Percentiles rank a stretch among this genome's conserved stretches.
Evolutionary conservation across 2,797 vertebrate species (phyloP).

Genomic region (Spheniscus humboldti): DNA sequence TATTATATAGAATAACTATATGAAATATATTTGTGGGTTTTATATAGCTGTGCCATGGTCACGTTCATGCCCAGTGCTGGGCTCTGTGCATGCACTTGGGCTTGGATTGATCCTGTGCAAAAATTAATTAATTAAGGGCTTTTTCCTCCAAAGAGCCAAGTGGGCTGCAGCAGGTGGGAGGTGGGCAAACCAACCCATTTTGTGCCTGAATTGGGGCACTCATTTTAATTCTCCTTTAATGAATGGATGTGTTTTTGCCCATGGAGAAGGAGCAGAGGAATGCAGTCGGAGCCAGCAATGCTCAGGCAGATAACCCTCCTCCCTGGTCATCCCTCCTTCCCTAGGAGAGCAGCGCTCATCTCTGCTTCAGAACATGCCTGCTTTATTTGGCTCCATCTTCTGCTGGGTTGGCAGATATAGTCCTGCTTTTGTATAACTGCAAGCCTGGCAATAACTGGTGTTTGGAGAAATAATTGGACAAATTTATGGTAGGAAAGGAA

Average conservation of each 20-base stretch:
- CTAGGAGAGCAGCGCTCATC: background rate
- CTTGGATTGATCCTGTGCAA: background rate
- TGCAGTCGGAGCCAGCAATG: background rate
- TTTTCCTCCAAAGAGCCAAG: background rate
- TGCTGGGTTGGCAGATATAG: background rate
- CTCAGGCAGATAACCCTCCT: background rate
- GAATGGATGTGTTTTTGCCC: background rate
- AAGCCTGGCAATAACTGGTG: background rate
- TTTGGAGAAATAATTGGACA: background rate
- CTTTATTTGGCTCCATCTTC: background rate
- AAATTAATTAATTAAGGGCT: background rate
- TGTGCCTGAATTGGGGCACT: background rate
- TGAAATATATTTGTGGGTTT: background rate
- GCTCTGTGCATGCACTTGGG: background rate
- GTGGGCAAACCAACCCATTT: background rate
- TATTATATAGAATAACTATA: background rate
- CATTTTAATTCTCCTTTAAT: background rate
- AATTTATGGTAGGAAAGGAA: background rate
- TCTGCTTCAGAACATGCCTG: background rate
- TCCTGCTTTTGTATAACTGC: background rate
- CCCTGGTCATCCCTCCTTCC: background rate
- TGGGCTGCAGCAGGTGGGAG: accelerated
- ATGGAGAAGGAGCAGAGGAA: background rate
- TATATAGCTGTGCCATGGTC: background rate
- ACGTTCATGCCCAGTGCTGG: background rate